A percentile compares a stretch with the other conserved stretches of the same genome.
phyloP scores from a whole-genome alignment of 2,797 vertebrate species.

The Pseudopleuronectes americanus region DNA sequence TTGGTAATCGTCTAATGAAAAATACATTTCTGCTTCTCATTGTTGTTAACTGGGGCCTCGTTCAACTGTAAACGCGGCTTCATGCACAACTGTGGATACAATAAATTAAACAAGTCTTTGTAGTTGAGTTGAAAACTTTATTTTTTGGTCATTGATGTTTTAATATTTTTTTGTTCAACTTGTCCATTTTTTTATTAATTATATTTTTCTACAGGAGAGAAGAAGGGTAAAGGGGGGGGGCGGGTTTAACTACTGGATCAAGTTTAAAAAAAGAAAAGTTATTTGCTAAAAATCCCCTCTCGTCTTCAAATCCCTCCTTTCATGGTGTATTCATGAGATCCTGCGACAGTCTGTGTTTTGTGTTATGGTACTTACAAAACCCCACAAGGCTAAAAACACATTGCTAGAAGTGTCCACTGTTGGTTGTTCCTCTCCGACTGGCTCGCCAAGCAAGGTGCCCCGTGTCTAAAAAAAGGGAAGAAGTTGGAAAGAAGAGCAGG shows the following conservation, averaged over 20 bases:
- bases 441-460: conserved; percentile 51
- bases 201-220: conserved; percentile 78
- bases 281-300: conserved; percentile 72
- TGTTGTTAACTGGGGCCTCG: not conserved
- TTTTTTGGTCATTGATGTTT: conserved; percentile 81
- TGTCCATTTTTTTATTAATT: conserved; percentile 79
- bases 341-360: conserved; percentile 35
- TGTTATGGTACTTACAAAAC: conserved; percentile 54
- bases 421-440: conserved; percentile 34
- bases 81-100: conserved; percentile 25
- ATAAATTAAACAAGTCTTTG: conserved; percentile 54
- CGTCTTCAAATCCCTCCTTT: conserved; percentile 59
- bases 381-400: conserved; percentile 60
- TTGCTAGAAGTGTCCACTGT: conserved; percentile 60
- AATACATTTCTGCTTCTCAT: conserved; percentile 34
- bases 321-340: conserved; percentile 48
- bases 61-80: conserved; percentile 1
- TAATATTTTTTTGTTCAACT: conserved; percentile 75
- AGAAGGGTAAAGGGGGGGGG: conserved; percentile 52
- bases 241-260: conserved; percentile 59
- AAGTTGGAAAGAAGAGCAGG: conserved; percentile 56
- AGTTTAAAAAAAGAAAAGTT: conserved; percentile 45
- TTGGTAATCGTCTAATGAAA: conserved; percentile 41
- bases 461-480: conserved; percentile 40
- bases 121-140: conserved; percentile 85